These are phyloP conservation scores for Tachystola acroxantha DNA, from an alignment of 2,888 invertebrate species.

Conservation along the genomic window DNA sequence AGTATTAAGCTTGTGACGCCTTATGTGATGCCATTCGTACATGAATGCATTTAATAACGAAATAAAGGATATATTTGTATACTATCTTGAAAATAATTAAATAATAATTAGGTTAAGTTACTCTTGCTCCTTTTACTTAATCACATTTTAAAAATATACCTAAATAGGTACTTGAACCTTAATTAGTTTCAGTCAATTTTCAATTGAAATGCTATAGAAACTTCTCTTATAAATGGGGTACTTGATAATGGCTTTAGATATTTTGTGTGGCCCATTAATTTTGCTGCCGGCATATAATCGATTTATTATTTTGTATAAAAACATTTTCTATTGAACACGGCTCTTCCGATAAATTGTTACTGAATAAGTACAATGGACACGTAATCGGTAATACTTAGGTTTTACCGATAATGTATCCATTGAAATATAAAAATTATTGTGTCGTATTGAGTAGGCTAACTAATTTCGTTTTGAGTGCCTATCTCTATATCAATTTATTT, in stretches of 20 bases:
- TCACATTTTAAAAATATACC: too few relatives aligned
- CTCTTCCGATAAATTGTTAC: conserved; percentile 3
- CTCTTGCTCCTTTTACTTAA: too few relatives aligned
- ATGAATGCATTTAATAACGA: too few relatives aligned
- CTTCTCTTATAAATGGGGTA: conserved; percentile 29
- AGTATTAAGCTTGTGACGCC: too few relatives aligned
- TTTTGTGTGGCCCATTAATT: conserved; percentile 21
- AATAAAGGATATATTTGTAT: too few relatives aligned
- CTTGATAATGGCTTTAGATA: conserved; percentile 25
- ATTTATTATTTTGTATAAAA: conserved; percentile 7
- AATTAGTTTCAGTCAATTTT: too few relatives aligned
- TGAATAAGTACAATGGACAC: conserved; percentile 1
- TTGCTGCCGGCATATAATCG: conserved; percentile 4
- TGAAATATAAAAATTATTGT: conserved; percentile 3
- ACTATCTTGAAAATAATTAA: too few relatives aligned
- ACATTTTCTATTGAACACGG: conserved; percentile 5
- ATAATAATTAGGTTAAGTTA: too few relatives aligned
- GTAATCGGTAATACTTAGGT: not conserved
- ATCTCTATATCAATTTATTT: too few relatives aligned
- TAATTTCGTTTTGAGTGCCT: too few relatives aligned
- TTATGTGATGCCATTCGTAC: too few relatives aligned
- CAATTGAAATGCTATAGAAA: conserved; percentile 12
- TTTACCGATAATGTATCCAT: conserved; percentile 1
- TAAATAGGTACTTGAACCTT: too few relatives aligned
- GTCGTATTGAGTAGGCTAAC: not conserved